Percentiles rank a stretch among this genome's conserved stretches.
Conservation (phyloP, 2,113 vertebrate genomes). For the Laterallus jamaicensis region DNA sequence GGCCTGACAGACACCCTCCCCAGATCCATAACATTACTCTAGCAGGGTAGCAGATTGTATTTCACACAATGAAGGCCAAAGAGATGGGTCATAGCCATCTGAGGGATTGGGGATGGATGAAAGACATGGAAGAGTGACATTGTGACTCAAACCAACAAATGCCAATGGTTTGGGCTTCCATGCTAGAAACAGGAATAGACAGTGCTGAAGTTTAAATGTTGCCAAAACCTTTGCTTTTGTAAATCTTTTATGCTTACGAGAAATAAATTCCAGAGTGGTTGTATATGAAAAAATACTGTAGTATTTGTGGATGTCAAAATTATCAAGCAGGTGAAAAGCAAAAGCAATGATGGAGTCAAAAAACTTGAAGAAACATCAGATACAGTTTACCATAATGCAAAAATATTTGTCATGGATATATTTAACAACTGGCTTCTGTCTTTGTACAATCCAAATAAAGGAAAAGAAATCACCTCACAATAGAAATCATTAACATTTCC, state of each 20-base stretch:
- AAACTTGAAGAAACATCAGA: neutral
- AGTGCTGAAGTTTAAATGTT: neutral
- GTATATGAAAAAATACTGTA: neutral
- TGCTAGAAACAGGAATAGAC: neutral
- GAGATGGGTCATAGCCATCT: neutral
- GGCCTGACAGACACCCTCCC: neutral
- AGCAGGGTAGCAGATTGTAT: neutral
- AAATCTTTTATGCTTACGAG: neutral
- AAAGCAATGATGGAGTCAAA: neutral
- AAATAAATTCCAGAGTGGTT: neutral
- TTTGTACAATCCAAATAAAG: neutral
- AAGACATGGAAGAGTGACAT: neutral
- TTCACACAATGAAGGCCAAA: neutral
- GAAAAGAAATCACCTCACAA: neutral
- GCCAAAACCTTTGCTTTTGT: neutral
- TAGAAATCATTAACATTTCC: neutral
- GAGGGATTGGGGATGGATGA: neutral
- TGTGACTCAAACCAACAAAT: neutral
- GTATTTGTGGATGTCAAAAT: neutral
- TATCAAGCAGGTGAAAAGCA: neutral
- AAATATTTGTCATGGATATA: neutral
- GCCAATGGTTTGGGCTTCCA: neutral
- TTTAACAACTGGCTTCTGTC: neutral
- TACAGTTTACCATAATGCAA: neutral
- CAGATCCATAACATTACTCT: neutral